A percentile compares a stretch with the other conserved stretches of the same genome.
Conservation (phyloP, 2,113 vertebrate genomes). For the Oostethus manadensis region DNA sequence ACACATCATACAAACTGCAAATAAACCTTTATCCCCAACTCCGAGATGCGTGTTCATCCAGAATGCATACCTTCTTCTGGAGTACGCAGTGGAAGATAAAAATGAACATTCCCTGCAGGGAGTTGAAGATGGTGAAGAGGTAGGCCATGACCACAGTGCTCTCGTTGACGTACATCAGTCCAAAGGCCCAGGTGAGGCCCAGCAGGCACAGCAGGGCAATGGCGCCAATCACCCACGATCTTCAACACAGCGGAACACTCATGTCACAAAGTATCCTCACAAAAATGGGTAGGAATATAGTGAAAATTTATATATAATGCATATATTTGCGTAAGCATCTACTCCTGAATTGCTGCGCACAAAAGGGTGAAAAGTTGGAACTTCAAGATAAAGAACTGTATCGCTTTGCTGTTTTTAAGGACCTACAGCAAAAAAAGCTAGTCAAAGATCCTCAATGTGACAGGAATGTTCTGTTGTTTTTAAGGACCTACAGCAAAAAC, state of each 20-base stretch:
- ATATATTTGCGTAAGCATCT: too few relatives aligned
- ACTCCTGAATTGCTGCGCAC: too few relatives aligned
- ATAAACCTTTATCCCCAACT: not conserved
- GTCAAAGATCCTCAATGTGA: too few relatives aligned
- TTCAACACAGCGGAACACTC: constrained; percentile 21
- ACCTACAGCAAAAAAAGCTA: too few relatives aligned
- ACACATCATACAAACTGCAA: not conserved
- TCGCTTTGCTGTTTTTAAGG: too few relatives aligned
- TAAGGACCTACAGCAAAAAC: too few relatives aligned
- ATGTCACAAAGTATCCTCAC: too few relatives aligned
- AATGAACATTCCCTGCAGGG: constrained; percentile 99
- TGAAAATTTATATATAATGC: too few relatives aligned
- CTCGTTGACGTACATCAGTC: constrained; percentile 99
- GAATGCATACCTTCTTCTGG: constrained; percentile 89
- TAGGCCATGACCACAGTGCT: constrained; percentile 99
- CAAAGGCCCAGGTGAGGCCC: constrained; percentile 97
- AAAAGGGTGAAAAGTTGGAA: too few relatives aligned
- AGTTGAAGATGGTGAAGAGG: constrained; percentile 99
- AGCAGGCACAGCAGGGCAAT: constrained; percentile 94
- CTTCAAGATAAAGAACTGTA: too few relatives aligned
- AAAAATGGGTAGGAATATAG: too few relatives aligned
- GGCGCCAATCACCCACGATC: constrained; percentile 94
- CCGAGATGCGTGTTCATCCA: not conserved
- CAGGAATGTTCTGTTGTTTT: too few relatives aligned
- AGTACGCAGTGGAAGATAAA: constrained; percentile 99